phyloP scores from a whole-genome alignment of 2,113 vertebrate genomes.

The Burhinus bistriatus region DNA sequence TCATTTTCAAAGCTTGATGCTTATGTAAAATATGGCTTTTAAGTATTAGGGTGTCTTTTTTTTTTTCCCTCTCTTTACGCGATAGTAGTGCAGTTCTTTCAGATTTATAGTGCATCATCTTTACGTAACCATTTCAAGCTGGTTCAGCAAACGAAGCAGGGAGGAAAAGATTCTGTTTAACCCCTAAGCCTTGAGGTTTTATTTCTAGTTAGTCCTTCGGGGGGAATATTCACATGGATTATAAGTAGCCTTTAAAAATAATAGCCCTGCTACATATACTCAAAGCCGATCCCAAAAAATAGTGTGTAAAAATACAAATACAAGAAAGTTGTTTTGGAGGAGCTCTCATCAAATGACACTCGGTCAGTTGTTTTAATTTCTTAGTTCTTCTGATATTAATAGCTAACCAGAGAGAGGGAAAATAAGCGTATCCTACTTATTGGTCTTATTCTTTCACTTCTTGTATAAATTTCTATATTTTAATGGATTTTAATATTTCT shows the following conservation, averaged over 20 bases:
- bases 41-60: not conserved
- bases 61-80: not conserved
- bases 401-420: not conserved
- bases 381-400: not conserved
- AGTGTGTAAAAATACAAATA: not conserved
- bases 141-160: not conserved
- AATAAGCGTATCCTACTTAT: not conserved
- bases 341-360: not conserved
- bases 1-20: slow-evolving; percentile 14
- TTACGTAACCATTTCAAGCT: not conserved
- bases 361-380: not conserved
- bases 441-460: not conserved
- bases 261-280: not conserved
- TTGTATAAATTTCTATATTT: not conserved
- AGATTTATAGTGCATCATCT: not conserved
- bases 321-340: not conserved
- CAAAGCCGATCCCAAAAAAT: not conserved
- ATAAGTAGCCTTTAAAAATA: not conserved
- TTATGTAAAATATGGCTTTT: slow-evolving; percentile 15
- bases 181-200: not conserved
- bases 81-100: not conserved
- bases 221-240: not conserved
- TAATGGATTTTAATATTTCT: not conserved
- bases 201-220: not conserved
- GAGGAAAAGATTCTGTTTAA: not conserved